phyloP scores from a whole-genome alignment of 2,888 invertebrate genomes.

The Ophion ellenae region DNA sequence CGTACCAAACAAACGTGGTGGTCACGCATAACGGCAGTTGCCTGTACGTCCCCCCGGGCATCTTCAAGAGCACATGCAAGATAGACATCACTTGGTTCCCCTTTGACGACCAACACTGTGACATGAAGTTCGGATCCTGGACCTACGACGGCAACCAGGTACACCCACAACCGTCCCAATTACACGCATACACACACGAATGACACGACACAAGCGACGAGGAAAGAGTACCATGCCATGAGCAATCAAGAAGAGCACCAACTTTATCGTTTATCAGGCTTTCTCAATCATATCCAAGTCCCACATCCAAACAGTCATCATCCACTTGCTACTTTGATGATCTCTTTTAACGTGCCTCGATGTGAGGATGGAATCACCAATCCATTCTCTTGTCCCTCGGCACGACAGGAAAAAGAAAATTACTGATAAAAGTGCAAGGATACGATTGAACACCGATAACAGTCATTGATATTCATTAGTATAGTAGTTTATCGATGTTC shows the following conservation, averaged over 20 bases:
- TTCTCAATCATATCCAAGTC: constrained; percentile 27
- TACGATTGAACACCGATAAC: not conserved
- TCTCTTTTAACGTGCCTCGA: not conserved
- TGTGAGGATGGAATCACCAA: not conserved
- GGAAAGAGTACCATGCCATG: constrained; percentile 70
- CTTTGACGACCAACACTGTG: constrained; percentile 99
- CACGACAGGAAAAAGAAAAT: not conserved
- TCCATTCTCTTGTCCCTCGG: not conserved
- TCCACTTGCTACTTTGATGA: not conserved
- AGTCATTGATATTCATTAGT: too few relatives aligned
- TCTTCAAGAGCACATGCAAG: constrained; percentile 99
- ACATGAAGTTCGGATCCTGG: constrained; percentile 99
- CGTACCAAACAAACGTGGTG: constrained; percentile 99
- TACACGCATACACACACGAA: constrained; percentile 72
- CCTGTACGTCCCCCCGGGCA: constrained; percentile 99
- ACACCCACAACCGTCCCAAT: constrained; percentile 83
- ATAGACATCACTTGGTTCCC: constrained; percentile 99
- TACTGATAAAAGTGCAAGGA: constrained; percentile 1
- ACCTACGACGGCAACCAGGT: constrained; percentile 99
- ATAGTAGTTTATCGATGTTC: not conserved
- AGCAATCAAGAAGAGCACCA: constrained; percentile 35
- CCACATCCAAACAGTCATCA: constrained; percentile 4
- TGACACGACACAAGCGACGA: constrained; percentile 68
- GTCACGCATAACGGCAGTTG: constrained; percentile 99
- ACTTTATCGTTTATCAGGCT: constrained; percentile 55